These are phyloP conservation scores for Ochlodes sylvanus DNA, from an alignment of 2,888 invertebrate genomes.

Conservation along the genomic window DNA sequence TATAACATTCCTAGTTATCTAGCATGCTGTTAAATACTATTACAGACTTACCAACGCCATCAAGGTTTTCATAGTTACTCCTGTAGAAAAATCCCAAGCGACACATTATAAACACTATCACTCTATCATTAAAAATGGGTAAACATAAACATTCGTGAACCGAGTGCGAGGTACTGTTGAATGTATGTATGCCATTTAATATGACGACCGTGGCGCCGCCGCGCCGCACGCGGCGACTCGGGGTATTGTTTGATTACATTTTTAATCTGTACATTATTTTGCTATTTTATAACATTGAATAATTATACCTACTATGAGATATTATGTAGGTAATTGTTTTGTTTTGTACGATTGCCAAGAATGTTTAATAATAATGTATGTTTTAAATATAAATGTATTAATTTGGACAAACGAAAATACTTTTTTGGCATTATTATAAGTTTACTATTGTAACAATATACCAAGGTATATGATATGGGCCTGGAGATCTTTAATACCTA, in stretches of 20 bases:
- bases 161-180: conserved; percentile 1
- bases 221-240: conserved; percentile 19
- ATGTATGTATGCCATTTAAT: conserved; percentile 1
- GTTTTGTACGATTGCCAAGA: background rate
- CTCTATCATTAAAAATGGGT: conserved; percentile 31
- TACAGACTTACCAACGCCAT: conserved; percentile 6
- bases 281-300: background rate
- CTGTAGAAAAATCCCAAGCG: conserved; percentile 40
- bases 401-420: too few species aligned
- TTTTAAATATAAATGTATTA: too few species aligned
- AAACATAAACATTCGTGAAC: conserved; percentile 25
- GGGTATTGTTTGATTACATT: conserved; percentile 7
- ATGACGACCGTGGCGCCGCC: conserved; percentile 31
- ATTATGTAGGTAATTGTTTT: too few species aligned
- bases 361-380: background rate
- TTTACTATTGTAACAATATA: too few species aligned
- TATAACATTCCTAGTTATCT: background rate
- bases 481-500: too few species aligned
- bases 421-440: too few species aligned
- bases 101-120: conserved; percentile 45
- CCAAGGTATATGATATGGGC: too few species aligned
- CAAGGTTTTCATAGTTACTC: conserved; percentile 53
- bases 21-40: background rate
- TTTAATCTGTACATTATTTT: conserved; percentile 5
- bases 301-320: too few species aligned